Evolutionary conservation across 2,888 invertebrate genomes (phyloP), one percentile per base, ranked within the genome.

Genomic region (Pogonocherus hispidulus): DNA sequence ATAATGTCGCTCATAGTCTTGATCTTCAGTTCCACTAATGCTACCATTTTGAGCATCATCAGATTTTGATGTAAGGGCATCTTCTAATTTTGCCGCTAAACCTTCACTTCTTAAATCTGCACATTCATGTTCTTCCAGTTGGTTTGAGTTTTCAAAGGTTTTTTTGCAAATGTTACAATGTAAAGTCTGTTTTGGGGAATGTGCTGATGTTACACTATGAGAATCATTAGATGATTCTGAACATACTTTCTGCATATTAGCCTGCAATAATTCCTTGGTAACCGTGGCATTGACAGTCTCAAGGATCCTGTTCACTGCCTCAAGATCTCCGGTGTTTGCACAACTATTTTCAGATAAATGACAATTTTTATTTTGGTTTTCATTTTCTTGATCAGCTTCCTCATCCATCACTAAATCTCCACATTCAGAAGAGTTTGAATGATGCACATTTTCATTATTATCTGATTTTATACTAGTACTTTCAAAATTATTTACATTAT

Each of bases 251-350:
- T 91, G 90, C 82, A 91, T 89, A 76, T 91, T 91, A 0, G 91
- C 90, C 82, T 91, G 91, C 71, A 93, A 88, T 68, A 93, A 87
- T 81, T 93, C 92, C 84, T 92, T 92, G 8, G 92, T 92, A 14
- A 93, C 93, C 0, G 91, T 91, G 11, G 92, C 90, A 82, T 91
- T 93, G 11, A 94, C 93, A 8, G 92, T 92, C 82, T 93, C 92
- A 76, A 93, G 85, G 76, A 94, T 91, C 64, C 91, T 89, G 81
- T 93, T 91, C 41, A 93, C 92, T 41, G 89, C 90, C 73, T 91
- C 89, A 65, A 91, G 87, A 74, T 87, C 89, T 70, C 89, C 89
- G 47, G 87, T 87, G 67, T 87, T 87, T 27, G 80, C 76, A 63
- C 51, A 69, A 82, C 84, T 60, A 77, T 71, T 82, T 47, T 59